Evolutionary conservation across 2,113 vertebrate species (phyloP).

Genomic region (Anolis carolinensis): DNA sequence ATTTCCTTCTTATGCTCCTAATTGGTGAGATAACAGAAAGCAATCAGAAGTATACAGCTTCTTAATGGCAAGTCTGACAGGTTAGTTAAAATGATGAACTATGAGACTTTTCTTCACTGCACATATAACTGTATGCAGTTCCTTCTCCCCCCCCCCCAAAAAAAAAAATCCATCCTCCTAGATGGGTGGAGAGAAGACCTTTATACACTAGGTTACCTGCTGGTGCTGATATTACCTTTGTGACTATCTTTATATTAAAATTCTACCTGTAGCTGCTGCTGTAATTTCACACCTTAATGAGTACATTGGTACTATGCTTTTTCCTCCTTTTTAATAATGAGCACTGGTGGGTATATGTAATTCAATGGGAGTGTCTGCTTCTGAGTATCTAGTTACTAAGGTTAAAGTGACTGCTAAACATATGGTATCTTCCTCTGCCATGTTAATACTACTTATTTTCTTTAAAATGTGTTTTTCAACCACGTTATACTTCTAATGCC

Average conservation of each 20-base stretch:
- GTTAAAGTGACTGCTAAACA: slow-evolving; percentile 8
- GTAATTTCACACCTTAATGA: slow-evolving; percentile 43
- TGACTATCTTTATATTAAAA: slow-evolving; percentile 26
- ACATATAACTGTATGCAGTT: not conserved
- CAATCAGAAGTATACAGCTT: not conserved
- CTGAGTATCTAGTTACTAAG: slow-evolving; percentile 16
- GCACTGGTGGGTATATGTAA: not conserved
- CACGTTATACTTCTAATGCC: not conserved
- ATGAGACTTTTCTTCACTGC: slow-evolving; percentile 13
- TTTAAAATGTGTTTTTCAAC: not conserved
- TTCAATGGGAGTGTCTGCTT: slow-evolving; percentile 15
- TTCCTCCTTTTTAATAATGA: slow-evolving; percentile 21
- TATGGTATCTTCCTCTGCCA: not conserved
- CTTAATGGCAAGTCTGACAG: slow-evolving; percentile 21
- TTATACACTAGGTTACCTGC: slow-evolving; percentile 10
- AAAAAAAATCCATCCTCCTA: not conserved
- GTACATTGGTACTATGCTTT: slow-evolving; percentile 26
- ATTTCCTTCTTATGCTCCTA: not conserved
- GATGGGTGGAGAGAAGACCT: not conserved
- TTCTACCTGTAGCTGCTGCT: slow-evolving; percentile 14
- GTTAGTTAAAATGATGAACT: slow-evolving; percentile 40
- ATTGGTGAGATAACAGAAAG: not conserved
- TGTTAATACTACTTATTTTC: not conserved
- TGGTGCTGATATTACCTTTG: slow-evolving; percentile 14
- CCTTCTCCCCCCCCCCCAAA: not conserved